A percentile compares a stretch with the other conserved stretches of the same genome.
phyloP scores from a whole-genome alignment of 2,113 vertebrate species.

The Bos indicus region DNA sequence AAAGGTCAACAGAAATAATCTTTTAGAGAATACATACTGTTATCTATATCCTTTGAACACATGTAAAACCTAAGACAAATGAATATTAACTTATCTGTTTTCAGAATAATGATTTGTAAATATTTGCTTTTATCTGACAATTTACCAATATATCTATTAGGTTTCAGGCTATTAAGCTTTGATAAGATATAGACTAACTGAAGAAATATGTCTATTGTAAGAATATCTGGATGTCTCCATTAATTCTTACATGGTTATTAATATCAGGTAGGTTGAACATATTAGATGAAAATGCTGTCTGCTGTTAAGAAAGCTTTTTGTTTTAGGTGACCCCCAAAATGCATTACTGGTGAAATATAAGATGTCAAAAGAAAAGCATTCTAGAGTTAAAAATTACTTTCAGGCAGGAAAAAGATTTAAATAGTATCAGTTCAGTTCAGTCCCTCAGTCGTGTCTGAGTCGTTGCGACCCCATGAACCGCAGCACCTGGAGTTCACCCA shows the following conservation, averaged over 20 bases:
- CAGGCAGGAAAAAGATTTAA: background rate
- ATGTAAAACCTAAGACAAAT: slow-evolving; percentile 30
- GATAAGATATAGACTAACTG: slow-evolving; percentile 16
- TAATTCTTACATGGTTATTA: slow-evolving; percentile 5
- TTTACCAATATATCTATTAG: slow-evolving; percentile 15
- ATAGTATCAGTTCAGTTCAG: background rate
- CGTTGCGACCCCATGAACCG: accelerated
- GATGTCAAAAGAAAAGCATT: slow-evolving; percentile 42
- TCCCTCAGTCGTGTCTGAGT: background rate
- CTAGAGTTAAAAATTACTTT: slow-evolving; percentile 47
- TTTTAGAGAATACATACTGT: background rate
- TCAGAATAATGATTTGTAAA: slow-evolving; percentile 32
- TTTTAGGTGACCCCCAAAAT: background rate
- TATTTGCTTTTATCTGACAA: slow-evolving; percentile 25
- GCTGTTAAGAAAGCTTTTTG: background rate
- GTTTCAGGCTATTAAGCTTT: background rate
- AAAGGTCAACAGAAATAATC: background rate
- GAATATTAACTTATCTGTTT: background rate
- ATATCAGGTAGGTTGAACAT: slow-evolving; percentile 23
- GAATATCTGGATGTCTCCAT: slow-evolving; percentile 10
- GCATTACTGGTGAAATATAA: background rate
- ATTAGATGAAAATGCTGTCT: background rate
- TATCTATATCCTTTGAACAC: background rate
- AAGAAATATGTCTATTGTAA: slow-evolving; percentile 14
- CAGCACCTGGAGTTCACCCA: accelerated